A percentile compares a stretch with the other conserved stretches of the same genome.
Evolutionary conservation across 2,888 invertebrate genomes (phyloP).

Genomic region (Caenorhabditis angaria): DNA sequence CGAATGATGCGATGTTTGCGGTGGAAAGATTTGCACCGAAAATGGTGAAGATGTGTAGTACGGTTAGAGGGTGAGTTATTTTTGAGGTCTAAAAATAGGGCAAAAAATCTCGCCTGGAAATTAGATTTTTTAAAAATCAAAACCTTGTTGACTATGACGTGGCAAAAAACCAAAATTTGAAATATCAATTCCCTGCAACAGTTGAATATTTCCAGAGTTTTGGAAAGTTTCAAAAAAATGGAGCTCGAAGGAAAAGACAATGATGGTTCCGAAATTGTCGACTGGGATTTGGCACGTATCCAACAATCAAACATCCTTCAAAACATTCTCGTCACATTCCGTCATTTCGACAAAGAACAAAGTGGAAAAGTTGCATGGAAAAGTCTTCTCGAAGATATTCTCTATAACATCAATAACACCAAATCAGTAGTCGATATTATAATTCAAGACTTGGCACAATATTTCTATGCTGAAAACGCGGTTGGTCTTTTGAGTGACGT

Average conservation of each 20-base stretch:
- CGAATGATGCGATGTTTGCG: not conserved
- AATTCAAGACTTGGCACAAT: slow-evolving; percentile 9
- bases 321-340: slow-evolving; percentile 10
- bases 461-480: slow-evolving; percentile 16
- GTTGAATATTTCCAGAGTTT: slow-evolving; percentile 12
- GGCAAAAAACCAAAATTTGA: no score
- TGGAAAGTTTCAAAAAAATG: not conserved
- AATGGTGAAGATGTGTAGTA: slow-evolving; percentile 23
- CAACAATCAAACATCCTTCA: not conserved
- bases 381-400: slow-evolving; percentile 12
- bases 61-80: slow-evolving; percentile 15
- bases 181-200: no score
- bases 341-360: slow-evolving; percentile 10
- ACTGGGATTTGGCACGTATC: not conserved
- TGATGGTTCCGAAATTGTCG: no score
- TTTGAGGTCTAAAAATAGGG: slow-evolving; percentile 6
- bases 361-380: slow-evolving; percentile 14
- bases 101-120: no score
- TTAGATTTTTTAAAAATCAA: no score
- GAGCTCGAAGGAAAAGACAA: not conserved
- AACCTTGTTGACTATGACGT: no score
- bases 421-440: slow-evolving; percentile 20
- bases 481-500: not conserved
- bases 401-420: slow-evolving; percentile 1
- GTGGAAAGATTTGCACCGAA: slow-evolving; percentile 19